Evolutionary conservation across 2,113 vertebrate genomes (phyloP), one percentile per base, ranked within the genome.

Genomic region (Globicephala melas): DNA sequence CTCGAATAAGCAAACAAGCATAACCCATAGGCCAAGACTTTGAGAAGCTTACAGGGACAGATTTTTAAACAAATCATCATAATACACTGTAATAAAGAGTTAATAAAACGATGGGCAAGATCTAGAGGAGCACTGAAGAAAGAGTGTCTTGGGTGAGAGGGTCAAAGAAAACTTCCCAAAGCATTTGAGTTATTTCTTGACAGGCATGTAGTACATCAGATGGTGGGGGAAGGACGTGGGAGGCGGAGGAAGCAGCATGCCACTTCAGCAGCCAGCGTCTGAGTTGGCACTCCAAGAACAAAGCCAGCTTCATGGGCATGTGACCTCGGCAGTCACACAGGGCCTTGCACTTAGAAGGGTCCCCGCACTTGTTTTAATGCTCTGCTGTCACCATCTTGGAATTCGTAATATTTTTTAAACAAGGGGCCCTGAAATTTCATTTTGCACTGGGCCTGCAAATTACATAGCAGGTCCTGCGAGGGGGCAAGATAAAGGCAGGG

Each of bases 51-150:
- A 20, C 17, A 25, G n/a, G 55, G 77, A 77, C 15, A 77, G 14
- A 84, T n/a, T 80, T 91, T 86, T 47, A 89, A 89, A 84, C 31
- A 95, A 92, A 71, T 89, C 53, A 36, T 55, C n/a, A 36, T 20
- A 60, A 89, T 53, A 36, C 26, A 44, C 33, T 18, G 26, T 63
- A 44, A 58, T 5, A 55, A 92, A 90, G 80, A 91, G 41, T 89
- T 81, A 55, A 79, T 80, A 83, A 36, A 85, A 31, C 31, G 33
- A 23, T 1, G 8, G 44, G 41, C 31, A 47, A 90, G 55, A 38
- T 44, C 4, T 70, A 53, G 70, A 53, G 33, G 44, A 76, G 8
- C 44, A 84, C 58, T 13, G 13, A 93, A 90, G 79, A 79, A 74
- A 83, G 26, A 44, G 6, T 44, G 20, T 55, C 36, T 81, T 81